Evolutionary conservation across 1,140 invertebrate species (phyloP).

Genomic region (Drosophila ficusphila): DNA sequence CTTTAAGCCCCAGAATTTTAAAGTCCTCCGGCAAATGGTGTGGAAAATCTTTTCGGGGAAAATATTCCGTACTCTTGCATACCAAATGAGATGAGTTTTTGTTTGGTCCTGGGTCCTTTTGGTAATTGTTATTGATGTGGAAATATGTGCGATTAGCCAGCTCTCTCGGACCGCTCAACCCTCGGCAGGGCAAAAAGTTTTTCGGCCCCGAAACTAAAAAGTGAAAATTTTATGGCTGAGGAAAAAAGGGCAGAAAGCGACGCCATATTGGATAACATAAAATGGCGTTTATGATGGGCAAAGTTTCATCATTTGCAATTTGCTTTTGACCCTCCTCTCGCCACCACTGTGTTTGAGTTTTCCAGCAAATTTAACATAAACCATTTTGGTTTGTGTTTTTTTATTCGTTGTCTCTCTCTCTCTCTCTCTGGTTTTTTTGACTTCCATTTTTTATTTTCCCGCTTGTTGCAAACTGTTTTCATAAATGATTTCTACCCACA

Average conservation of each 20-base stretch:
- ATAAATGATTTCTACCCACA: constrained; percentile 34
- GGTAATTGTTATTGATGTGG: constrained; percentile 73
- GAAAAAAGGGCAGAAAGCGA: constrained; percentile 12
- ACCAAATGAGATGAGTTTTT: constrained; percentile 53
- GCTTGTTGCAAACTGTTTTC: constrained; percentile 41
- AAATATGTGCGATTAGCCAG: constrained; percentile 68
- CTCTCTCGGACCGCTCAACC: neutral
- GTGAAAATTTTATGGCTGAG: constrained; percentile 62
- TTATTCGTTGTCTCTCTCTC: constrained; percentile 2
- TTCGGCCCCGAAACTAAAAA: constrained; percentile 58
- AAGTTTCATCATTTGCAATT: constrained; percentile 75
- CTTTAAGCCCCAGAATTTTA: constrained; percentile 29
- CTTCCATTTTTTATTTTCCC: constrained; percentile 11
- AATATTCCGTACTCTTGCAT: constrained; percentile 33
- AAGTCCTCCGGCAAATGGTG: constrained; percentile 48
- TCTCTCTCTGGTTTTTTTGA: too few relatives aligned
- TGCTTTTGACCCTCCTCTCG: constrained; percentile 50
- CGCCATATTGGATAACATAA: constrained; percentile 73
- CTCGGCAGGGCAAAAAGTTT: constrained; percentile 42
- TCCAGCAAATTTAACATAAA: constrained; percentile 71
- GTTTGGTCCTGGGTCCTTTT: constrained; percentile 26
- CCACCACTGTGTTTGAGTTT: constrained; percentile 33
- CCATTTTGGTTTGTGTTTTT: constrained; percentile 40
- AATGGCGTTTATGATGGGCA: constrained; percentile 74
- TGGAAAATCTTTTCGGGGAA: constrained; percentile 46